Percentiles rank a stretch among this genome's conserved stretches.
These are phyloP conservation scores for Cisticola juncidis DNA, from an alignment of 2,113 vertebrate species.

Conservation along the genomic window DNA sequence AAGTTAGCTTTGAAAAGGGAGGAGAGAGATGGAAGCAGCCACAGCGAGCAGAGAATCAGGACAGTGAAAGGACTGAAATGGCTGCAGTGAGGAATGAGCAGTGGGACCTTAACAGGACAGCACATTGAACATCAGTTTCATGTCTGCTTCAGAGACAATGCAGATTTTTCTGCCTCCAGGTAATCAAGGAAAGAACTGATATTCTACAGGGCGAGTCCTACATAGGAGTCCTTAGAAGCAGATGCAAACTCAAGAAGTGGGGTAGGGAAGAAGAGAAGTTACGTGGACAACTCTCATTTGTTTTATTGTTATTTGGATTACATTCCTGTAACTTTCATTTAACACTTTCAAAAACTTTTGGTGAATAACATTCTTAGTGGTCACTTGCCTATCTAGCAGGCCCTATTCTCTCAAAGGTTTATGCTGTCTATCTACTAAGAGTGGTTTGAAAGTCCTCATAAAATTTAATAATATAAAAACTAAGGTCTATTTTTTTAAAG, in stretches of 20 bases:
- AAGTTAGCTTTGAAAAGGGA: neutral
- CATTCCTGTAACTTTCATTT: neutral
- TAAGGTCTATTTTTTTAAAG: neutral
- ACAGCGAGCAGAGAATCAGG: neutral
- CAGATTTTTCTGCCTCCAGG: neutral
- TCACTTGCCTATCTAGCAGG: neutral
- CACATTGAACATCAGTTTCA: neutral
- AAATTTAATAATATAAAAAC: neutral
- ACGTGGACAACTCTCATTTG: neutral
- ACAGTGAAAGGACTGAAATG: neutral
- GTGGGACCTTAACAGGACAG: neutral
- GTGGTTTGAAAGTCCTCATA: neutral
- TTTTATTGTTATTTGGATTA: neutral
- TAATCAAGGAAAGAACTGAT: neutral
- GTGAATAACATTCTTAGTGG: neutral
- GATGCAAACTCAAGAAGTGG: neutral
- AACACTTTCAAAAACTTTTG: neutral
- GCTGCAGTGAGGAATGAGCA: neutral
- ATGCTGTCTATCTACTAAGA: neutral
- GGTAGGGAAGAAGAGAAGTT: neutral
- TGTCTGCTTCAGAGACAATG: neutral
- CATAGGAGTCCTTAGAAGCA: neutral
- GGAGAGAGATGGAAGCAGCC: neutral
- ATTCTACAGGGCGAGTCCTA: neutral
- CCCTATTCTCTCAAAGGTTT: neutral